phyloP scores from a whole-genome alignment of 2,888 invertebrate genomes.

The Drosophila paramelanica region DNA sequence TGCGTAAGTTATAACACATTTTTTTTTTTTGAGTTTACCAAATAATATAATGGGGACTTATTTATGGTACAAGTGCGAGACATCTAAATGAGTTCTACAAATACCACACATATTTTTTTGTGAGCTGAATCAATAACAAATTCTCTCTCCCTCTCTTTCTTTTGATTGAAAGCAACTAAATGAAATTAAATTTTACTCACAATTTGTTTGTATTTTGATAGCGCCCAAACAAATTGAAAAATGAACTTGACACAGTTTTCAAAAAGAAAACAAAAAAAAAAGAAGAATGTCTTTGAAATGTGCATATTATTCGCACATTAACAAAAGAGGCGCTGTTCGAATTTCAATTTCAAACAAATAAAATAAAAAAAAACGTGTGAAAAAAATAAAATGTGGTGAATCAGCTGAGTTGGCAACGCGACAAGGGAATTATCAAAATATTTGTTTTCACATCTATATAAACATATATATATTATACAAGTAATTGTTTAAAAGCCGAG shows the following conservation, averaged over 20 bases:
- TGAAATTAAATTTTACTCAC: constrained; percentile 17
- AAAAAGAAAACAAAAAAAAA: constrained; percentile 10
- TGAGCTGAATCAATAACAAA: constrained; percentile 19
- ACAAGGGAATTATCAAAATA: constrained; percentile 1
- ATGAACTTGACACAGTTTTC: constrained; percentile 70
- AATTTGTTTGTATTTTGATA: constrained; percentile 48
- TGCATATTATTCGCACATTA: constrained; percentile 35
- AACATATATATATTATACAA: background rate
- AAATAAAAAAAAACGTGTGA: constrained; percentile 54
- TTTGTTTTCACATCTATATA: background rate
- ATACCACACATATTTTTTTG: constrained; percentile 19
- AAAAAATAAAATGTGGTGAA: constrained; percentile 42
- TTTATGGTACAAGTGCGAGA: constrained; percentile 26
- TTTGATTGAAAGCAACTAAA: constrained; percentile 18
- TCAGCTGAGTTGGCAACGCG: constrained; percentile 31
- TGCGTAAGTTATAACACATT: constrained; percentile 56
- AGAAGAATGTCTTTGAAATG: constrained; percentile 29
- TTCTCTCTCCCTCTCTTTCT: constrained; percentile 4
- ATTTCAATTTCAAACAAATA: constrained; percentile 54
- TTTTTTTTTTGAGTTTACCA: constrained; percentile 16
- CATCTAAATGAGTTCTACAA: constrained; percentile 30
- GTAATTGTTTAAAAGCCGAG: background rate
- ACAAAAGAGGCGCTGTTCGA: constrained; percentile 46
- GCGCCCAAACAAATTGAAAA: constrained; percentile 27
- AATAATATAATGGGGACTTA: constrained; percentile 45